Conservation (phyloP, 1,140 invertebrate species). For the Eueides isabella region DNA sequence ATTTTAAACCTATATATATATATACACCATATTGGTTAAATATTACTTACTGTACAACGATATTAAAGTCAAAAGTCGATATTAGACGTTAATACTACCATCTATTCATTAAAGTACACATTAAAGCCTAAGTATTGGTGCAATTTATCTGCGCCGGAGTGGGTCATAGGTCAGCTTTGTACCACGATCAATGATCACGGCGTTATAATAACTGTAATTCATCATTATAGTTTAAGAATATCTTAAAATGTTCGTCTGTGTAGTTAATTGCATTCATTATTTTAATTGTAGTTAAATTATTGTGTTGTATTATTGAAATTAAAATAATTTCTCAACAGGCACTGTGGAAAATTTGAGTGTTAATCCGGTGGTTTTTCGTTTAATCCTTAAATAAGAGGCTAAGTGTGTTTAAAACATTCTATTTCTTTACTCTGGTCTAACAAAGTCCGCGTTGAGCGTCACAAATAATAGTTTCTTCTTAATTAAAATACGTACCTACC, state of each 20-base stretch:
- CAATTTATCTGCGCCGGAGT: slow-evolving; percentile 17
- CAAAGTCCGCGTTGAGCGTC: no score
- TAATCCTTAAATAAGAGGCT: no score
- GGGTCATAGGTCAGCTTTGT: slow-evolving; percentile 19
- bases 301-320: not conserved
- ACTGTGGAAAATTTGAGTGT: not conserved
- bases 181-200: slow-evolving; percentile 8
- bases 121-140: slow-evolving; percentile 3
- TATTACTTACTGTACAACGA: not conserved
- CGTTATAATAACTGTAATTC: not conserved
- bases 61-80: not conserved
- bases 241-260: not conserved
- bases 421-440: no score
- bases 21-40: not conserved
- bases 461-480: no score
- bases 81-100: not conserved
- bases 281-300: not conserved
- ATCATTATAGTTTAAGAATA: slow-evolving; percentile 1
- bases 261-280: not conserved
- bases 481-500: no score
- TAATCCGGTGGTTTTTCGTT: no score
- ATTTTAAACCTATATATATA: not conserved
- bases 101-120: slow-evolving; percentile 10
- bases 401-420: no score
- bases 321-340: not conserved